Base-by-base conservation (phyloP, 2,797 vertebrate species). In the Argentina silus region DNA sequence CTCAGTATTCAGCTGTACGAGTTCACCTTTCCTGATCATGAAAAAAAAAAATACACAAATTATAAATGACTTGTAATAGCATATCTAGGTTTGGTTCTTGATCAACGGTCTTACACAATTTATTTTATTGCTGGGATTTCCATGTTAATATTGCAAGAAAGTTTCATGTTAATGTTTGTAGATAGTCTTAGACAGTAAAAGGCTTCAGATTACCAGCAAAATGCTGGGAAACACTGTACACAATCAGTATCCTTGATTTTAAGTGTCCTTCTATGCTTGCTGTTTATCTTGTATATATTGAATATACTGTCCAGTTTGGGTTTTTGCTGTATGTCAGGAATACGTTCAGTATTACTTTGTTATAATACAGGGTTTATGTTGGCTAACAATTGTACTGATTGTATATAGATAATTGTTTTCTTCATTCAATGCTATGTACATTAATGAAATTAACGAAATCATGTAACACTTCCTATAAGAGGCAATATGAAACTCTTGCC, bases 211-310 rank as follows among this genome's bases (percentile, higher is more conserved):
- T 85, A 84, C 85, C 88, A 90, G 89, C 90, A 84, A 73, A 83
- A 90, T 84, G 89, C 91, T 90, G 91, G 91, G 82, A 86, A 92
- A 88, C 89, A 89, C 90, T 89, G 86, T 85, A 79, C 84, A 81
- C 85, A 73, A 86, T 90, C 91, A 90, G 86, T 91, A 86, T 89
- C 89, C 83, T 93, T 93, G 72, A 87, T 91, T 93, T 91, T 86
- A 95, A 95, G 94, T 95, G 93, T 94, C 93, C 94, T 94, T 94
- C 90, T 89, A 71, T 85, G 91, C 90, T 92, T 89, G 86, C 86
- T 92, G 88, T 92, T 92, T 59, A 91, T 92, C 86, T 89, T 93
- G 93, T 95, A 93, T 82, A 93, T 94, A 93, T 88, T 90, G 87
- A 90, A 90, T 86, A 89, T 87, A 76, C 81, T 89, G 84, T 91